A percentile compares a stretch with the other conserved stretches of the same genome.
phyloP scores from a whole-genome alignment of 2,888 invertebrate genomes.

The Biston stratarius region DNA sequence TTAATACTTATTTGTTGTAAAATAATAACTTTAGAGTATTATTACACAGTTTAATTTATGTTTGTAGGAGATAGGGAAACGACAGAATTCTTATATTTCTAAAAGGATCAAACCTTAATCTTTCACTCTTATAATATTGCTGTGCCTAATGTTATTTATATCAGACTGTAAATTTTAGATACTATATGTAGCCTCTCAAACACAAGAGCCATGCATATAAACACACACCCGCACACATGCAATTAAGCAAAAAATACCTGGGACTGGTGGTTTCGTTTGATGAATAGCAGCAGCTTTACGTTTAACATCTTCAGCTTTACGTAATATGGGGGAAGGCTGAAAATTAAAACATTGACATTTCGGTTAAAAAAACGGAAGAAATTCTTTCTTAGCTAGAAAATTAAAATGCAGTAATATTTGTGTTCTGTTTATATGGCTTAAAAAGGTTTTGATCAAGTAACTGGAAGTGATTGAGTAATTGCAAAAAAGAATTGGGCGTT shows the following conservation, averaged over 20 bases:
- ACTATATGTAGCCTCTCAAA: neutral
- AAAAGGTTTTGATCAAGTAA: no score
- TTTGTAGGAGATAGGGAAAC: no score
- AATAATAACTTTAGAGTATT: neutral
- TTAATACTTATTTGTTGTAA: neutral
- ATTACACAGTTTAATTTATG: no score
- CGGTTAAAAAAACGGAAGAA: neutral
- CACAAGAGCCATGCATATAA: constrained; percentile 3
- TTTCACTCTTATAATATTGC: no score
- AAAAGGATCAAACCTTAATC: no score
- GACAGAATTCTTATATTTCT: no score
- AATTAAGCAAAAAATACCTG: constrained; percentile 28
- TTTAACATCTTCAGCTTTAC: constrained; percentile 70
- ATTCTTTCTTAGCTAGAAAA: no score
- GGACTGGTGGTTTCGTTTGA: constrained; percentile 48
- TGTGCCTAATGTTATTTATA: no score
- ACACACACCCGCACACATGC: constrained; percentile 11
- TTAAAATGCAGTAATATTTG: no score
- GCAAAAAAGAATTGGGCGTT: no score
- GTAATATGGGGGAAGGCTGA: constrained; percentile 62
- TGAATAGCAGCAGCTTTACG: constrained; percentile 51
- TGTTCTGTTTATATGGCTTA: no score
- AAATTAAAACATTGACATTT: constrained; percentile 16
- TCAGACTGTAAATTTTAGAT: neutral
- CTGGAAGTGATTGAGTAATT: no score